Conservation (phyloP, 1,140 invertebrate genomes). For the Yoshiicerus persimilis region DNA sequence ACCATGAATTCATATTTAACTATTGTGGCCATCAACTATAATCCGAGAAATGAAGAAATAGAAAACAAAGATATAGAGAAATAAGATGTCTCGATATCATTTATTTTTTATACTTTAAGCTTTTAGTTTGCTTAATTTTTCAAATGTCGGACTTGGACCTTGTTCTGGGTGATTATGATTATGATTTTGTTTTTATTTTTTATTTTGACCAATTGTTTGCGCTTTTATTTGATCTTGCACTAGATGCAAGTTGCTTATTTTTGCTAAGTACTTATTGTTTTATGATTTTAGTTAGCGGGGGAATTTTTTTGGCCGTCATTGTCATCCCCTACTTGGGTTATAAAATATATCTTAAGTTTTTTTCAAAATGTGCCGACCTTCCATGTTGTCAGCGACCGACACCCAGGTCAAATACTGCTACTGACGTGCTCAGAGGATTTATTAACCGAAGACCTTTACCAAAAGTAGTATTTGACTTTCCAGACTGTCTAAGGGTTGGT, state of each 20-base stretch:
- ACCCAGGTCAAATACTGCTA: not conserved
- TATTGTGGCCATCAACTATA: too few species aligned
- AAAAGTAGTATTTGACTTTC: slow-evolving; percentile 33
- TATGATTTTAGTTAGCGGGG: slow-evolving; percentile 42
- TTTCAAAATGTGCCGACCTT: slow-evolving; percentile 6
- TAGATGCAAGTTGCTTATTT: not conserved
- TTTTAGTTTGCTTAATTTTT: not conserved
- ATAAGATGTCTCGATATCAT: not conserved
- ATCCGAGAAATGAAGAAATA: not conserved
- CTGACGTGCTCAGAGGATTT: not conserved
- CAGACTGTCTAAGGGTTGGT: slow-evolving; percentile 26
- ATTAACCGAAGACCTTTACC: slow-evolving; percentile 14
- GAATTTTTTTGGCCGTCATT: slow-evolving; percentile 31
- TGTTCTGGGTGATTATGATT: not conserved
- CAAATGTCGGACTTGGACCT: not conserved
- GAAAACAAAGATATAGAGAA: not conserved
- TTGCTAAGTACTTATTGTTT: slow-evolving; percentile 38
- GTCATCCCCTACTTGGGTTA: slow-evolving; percentile 31
- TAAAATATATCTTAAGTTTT: slow-evolving; percentile 27
- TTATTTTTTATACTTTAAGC: not conserved
- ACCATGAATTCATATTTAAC: too few species aligned
- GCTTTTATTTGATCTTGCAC: not conserved
- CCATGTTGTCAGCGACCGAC: not conserved
- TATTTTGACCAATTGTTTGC: not conserved
- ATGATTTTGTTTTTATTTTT: slow-evolving; percentile 8